A percentile compares a stretch with the other conserved stretches of the same genome.
These are phyloP conservation scores for Fragum sueziense DNA, from an alignment of 2,888 invertebrate genomes.

Conservation along the genomic window DNA sequence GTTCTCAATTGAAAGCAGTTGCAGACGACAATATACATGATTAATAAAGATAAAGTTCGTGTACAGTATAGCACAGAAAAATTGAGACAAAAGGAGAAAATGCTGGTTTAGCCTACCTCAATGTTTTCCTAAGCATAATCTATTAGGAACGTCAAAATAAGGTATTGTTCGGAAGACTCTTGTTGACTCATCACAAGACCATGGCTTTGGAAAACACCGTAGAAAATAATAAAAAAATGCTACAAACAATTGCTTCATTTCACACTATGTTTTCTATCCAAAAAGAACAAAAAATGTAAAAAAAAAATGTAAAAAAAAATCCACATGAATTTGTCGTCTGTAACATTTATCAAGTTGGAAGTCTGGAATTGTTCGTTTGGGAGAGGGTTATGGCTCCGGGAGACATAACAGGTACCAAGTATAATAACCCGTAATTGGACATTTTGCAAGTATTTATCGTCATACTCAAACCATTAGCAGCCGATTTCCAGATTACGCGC, in stretches of 20 bases:
- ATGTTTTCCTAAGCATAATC: too few species aligned
- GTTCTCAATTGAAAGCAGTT: too few species aligned
- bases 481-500: background rate
- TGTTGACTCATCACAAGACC: background rate
- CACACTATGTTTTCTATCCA: background rate
- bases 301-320: background rate
- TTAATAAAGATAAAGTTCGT: too few species aligned
- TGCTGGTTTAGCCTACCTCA: too few species aligned
- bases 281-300: too few species aligned
- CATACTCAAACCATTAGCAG: background rate
- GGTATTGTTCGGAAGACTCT: too few species aligned
- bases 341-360: background rate
- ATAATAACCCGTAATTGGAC: background rate
- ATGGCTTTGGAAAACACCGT: background rate
- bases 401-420: background rate
- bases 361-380: background rate
- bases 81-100: conserved; percentile 1
- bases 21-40: too few species aligned
- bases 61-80: background rate
- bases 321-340: background rate
- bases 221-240: background rate
- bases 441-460: background rate
- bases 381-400: background rate
- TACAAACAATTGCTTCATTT: background rate
- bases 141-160: too few species aligned